These are phyloP conservation scores for Drosophila aldrichi DNA, from an alignment of 2,888 invertebrate genomes.

Conservation along the genomic window DNA sequence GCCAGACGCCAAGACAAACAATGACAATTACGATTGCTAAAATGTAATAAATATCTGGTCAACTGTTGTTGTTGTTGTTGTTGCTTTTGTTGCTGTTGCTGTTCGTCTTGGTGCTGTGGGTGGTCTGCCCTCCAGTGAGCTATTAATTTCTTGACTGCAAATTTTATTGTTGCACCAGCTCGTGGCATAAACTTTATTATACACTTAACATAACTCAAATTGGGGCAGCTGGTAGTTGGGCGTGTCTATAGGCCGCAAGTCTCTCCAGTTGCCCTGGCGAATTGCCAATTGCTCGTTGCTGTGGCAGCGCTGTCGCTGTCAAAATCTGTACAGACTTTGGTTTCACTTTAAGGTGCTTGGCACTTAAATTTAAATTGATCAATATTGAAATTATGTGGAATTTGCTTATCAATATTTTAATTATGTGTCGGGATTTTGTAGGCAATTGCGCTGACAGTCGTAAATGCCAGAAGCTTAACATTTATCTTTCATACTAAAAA, in stretches of 20 bases:
- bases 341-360: neutral
- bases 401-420: slow-evolving; percentile 66
- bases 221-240: slow-evolving; percentile 38
- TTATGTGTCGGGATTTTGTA: slow-evolving; percentile 15
- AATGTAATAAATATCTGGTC: slow-evolving; percentile 71
- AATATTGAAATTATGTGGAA: slow-evolving; percentile 44
- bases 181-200: slow-evolving; percentile 68
- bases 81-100: neutral
- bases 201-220: slow-evolving; percentile 57
- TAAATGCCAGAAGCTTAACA: slow-evolving; percentile 29
- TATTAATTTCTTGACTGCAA: slow-evolving; percentile 56
- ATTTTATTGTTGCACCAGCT: slow-evolving; percentile 65
- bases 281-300: slow-evolving; percentile 11
- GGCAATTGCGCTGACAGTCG: slow-evolving; percentile 39
- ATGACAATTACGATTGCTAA: slow-evolving; percentile 81
- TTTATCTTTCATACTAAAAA: slow-evolving; percentile 5
- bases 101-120: slow-evolving; percentile 30
- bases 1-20: slow-evolving; percentile 78
- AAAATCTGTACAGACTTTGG: slow-evolving; percentile 5
- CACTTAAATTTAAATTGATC: slow-evolving; percentile 32
- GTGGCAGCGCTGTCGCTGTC: slow-evolving; percentile 8
- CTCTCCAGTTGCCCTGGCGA: slow-evolving; percentile 2
- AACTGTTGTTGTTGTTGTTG: slow-evolving; percentile 17
- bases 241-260: slow-evolving; percentile 19
- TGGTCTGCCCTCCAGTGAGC: slow-evolving; percentile 45